These are phyloP conservation scores for Drosophila ohnishii DNA, from an alignment of 1,140 invertebrate species.

Conservation along the genomic window DNA sequence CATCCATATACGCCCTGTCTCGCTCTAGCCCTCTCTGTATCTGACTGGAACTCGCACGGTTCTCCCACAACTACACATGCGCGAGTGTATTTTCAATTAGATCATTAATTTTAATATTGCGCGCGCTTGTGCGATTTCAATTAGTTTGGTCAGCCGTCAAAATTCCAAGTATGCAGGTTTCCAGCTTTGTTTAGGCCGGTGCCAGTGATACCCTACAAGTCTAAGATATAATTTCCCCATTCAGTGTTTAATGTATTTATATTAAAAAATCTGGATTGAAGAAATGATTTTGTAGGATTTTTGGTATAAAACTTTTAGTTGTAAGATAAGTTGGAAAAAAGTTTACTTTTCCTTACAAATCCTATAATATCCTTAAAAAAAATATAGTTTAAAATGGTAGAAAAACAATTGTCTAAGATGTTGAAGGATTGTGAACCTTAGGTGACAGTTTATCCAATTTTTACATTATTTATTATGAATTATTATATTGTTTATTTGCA, in stretches of 20 bases:
- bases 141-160: conserved; percentile 44
- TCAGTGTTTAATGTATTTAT: too few relatives aligned
- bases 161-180: conserved; percentile 15
- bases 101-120: conserved; percentile 75
- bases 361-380: too few relatives aligned
- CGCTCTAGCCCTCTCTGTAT: conserved; percentile 15
- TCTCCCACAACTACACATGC: conserved; percentile 23
- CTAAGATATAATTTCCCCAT: not conserved
- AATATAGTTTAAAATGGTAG: too few relatives aligned
- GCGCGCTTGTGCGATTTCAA: conserved; percentile 65
- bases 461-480: too few relatives aligned
- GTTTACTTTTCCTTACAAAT: too few relatives aligned
- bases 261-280: too few relatives aligned
- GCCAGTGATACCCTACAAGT: conserved; percentile 12
- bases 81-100: conserved; percentile 67
- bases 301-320: too few relatives aligned
- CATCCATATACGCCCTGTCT: conserved; percentile 19
- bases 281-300: not conserved
- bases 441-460: not conserved
- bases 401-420: too few relatives aligned
- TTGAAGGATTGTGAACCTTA: not conserved
- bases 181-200: too few relatives aligned
- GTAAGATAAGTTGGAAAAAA: too few relatives aligned
- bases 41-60: conserved; percentile 42
- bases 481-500: not conserved